Conservation (phyloP, 30 jellyfish, hydroid and myxozoan species). For the Aurelia sp. region DNA sequence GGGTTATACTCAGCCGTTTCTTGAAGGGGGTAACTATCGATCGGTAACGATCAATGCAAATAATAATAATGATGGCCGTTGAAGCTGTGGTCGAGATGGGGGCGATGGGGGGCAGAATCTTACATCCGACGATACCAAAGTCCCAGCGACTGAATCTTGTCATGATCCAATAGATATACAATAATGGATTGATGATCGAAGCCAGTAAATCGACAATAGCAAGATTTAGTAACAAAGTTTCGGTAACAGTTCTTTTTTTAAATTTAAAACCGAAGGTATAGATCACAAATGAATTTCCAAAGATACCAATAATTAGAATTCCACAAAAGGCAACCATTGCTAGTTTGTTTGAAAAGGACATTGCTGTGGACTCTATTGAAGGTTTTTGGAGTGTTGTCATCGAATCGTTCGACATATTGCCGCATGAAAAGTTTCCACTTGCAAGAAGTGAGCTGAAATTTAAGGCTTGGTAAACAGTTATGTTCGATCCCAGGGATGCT, state of each 20-base stretch:
- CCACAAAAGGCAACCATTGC: conserved; percentile 41
- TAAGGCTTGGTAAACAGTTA: too few species aligned
- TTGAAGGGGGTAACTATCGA: conserved; percentile 85
- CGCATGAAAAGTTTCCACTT: too few species aligned
- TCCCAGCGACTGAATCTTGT: conserved; percentile 73
- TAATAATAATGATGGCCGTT: conserved; percentile 68
- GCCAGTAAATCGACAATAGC: conserved; percentile 80
- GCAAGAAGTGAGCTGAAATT: too few species aligned
- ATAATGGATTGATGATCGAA: conserved; percentile 74
- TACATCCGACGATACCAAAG: conserved; percentile 91
- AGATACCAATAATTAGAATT: conserved; percentile 67
- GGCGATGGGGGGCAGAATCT: conserved; percentile 70
- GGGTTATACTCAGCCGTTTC: conserved; percentile 42
- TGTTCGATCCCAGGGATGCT: too few species aligned
- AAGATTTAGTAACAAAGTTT: conserved; percentile 63
- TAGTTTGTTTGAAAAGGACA: conserved; percentile 25
- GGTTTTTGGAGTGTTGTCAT: too few species aligned
- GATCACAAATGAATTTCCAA: conserved; percentile 76
- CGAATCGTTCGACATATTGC: too few species aligned
- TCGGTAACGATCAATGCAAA: conserved; percentile 92
- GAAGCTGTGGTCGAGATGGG: conserved; percentile 78
- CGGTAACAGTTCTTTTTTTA: conserved; percentile 78
- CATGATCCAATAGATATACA: conserved; percentile 65
- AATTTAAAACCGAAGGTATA: conserved; percentile 53
- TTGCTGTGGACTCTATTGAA: not conserved